Evolutionary conservation across 2,888 invertebrate species (phyloP).

Genomic region (Agriopis leucophaearia): DNA sequence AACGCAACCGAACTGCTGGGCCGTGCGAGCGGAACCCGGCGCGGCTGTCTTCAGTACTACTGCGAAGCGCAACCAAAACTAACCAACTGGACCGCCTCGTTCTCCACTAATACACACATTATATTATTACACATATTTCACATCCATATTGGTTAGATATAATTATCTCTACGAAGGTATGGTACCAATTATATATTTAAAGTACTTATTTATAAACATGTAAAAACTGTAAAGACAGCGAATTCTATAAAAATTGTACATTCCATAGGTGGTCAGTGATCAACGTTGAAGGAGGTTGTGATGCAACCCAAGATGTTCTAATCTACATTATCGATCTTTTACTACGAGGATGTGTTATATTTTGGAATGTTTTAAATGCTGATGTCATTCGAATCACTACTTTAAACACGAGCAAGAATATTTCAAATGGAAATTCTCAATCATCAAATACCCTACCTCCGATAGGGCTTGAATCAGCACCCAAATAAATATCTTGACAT

Average conservation of each 20-base stretch:
- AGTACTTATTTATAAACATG: slow-evolving; percentile 47
- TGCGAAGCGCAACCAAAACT: slow-evolving; percentile 23
- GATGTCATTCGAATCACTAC: slow-evolving; percentile 41
- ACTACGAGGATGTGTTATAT: slow-evolving; percentile 38
- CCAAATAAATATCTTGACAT: slow-evolving; percentile 29
- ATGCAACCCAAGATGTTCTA: slow-evolving; percentile 40
- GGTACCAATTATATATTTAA: slow-evolving; percentile 45
- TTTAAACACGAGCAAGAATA: slow-evolving; percentile 29
- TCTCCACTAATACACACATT: slow-evolving; percentile 39
- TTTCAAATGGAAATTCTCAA: slow-evolving; percentile 35
- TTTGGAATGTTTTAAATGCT: slow-evolving; percentile 51
- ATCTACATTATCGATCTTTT: slow-evolving; percentile 43
- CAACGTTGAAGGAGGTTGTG: slow-evolving; percentile 26
- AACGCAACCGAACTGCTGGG: slow-evolving; percentile 6
- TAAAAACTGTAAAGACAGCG: slow-evolving; percentile 46
- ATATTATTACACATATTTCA: slow-evolving; percentile 43
- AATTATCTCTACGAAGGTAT: slow-evolving; percentile 47
- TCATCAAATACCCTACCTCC: slow-evolving; percentile 32
- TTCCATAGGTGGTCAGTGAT: slow-evolving; percentile 42
- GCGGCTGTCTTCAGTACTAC: slow-evolving; percentile 7
- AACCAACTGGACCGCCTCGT: slow-evolving; percentile 11
- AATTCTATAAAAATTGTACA: slow-evolving; percentile 51
- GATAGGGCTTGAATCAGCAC: slow-evolving; percentile 32
- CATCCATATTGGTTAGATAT: slow-evolving; percentile 47
- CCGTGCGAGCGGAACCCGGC: slow-evolving; percentile 65